Conservation (phyloP, 2,113 vertebrate species). For the Nibea coibor region DNA sequence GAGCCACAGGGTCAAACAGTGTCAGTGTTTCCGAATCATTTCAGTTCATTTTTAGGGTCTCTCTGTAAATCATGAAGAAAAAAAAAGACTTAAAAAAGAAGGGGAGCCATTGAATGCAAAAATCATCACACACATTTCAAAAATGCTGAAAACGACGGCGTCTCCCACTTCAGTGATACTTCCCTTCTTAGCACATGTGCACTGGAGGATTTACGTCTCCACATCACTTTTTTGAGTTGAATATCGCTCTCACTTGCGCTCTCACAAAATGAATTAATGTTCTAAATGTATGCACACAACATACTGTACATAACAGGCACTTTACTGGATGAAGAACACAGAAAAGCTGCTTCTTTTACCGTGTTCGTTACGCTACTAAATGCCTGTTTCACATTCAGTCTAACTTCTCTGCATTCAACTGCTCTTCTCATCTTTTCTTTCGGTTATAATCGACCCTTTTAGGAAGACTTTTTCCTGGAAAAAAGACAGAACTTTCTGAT, state of each 20-base stretch:
- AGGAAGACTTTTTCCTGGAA: neutral
- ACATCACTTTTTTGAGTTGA: too few relatives aligned
- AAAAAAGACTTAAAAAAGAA: neutral
- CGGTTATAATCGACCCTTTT: neutral
- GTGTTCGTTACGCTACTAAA: neutral
- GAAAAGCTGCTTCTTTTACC: neutral
- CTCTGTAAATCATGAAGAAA: neutral
- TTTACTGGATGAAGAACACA: neutral
- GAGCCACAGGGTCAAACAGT: conserved; percentile 43
- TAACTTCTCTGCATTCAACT: conserved; percentile 1
- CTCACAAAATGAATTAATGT: neutral
- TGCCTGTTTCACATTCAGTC: neutral
- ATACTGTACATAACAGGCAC: neutral
- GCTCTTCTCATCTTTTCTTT: neutral
- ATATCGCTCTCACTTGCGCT: too few relatives aligned
- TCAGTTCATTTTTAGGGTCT: conserved; percentile 9
- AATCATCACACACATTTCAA: neutral
- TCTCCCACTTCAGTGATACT: neutral
- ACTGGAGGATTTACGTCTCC: too few relatives aligned
- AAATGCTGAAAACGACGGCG: neutral
- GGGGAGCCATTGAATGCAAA: neutral
- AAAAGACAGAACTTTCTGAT: neutral
- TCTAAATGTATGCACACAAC: conserved; percentile 1
- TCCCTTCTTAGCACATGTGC: too few relatives aligned
- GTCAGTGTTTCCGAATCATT: conserved; percentile 45